Base-by-base conservation (phyloP, 1,140 invertebrate genomes). In the Coenobita brevimanus region DNA sequence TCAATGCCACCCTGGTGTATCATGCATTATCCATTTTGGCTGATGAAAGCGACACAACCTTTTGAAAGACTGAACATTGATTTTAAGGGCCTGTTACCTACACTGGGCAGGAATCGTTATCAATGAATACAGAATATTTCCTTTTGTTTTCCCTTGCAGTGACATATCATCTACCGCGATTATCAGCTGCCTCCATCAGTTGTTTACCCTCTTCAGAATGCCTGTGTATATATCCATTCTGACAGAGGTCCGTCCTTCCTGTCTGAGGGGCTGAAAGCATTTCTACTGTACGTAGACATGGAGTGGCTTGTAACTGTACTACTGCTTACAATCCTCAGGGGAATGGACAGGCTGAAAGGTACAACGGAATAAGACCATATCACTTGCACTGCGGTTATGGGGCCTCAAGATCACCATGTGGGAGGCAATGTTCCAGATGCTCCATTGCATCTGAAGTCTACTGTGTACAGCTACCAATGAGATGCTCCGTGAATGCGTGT, bases 101-200 rank as follows among this genome's bases (percentile, higher is more conserved):
- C n/a, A n/a, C n/a, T n/a, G n/a, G 79, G 88, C 17, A 81, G 78
- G 24, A 92, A 92, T 69, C 78, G 73, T 46, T 92, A 86, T 92
- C 21, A 91, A 92, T 88, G 91, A 92, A 88, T 92, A 82, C 76
- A 92, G 91, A 17, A 81, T 91, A 62, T 92, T 91, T 87, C 91
- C 91, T 24, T 92, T 92, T 90, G 89, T 73, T 54, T 91, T 91
- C 73, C 88, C 80, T 46, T 91, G 90, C 86, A 33, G 69, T 17
- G 80, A 91, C 89, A 86, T 90, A 62, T 89, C 82, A 60, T 33
- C 71, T 3, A 83, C 91, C 46, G 91, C 76, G 3, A 83, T 92
- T 30, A 92, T 91, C 57, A 43, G 81, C 41, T 79, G 88, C n/a
- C 54, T 91, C 13, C 78, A 69, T 24, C n/a, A 88, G 24, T 41